These are phyloP conservation scores for Caenorhabditis sinica DNA, from an alignment of 2,888 invertebrate species.

Conservation along the genomic window DNA sequence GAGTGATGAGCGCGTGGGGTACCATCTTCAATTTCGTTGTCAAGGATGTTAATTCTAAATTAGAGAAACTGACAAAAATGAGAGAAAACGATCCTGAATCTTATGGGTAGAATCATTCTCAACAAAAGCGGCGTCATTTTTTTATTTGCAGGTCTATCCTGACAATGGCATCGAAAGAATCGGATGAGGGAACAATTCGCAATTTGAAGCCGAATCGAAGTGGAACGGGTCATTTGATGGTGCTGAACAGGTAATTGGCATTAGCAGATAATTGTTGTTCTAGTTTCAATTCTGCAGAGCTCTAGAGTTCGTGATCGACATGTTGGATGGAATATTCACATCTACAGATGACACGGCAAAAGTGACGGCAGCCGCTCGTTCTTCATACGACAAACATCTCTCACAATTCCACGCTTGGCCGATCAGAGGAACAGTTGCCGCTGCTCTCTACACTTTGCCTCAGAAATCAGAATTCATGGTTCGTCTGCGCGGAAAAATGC, in stretches of 20 bases:
- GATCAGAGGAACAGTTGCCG: constrained; percentile 11
- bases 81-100: constrained; percentile 11
- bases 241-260: constrained; percentile 50
- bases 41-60: constrained; percentile 40
- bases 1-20: constrained; percentile 58
- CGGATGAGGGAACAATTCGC: constrained; percentile 39
- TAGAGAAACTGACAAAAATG: constrained; percentile 40
- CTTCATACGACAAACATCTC: constrained; percentile 46
- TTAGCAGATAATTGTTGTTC: not conserved
- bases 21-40: constrained; percentile 58
- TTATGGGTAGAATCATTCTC: constrained; percentile 19
- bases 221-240: constrained; percentile 59
- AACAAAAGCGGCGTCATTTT: not conserved
- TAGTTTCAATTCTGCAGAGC: constrained; percentile 42
- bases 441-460: constrained; percentile 52
- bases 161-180: constrained; percentile 49
- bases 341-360: constrained; percentile 8
- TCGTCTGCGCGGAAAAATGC: constrained; percentile 44
- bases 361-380: constrained; percentile 40
- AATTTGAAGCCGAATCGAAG: constrained; percentile 60
- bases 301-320: constrained; percentile 52
- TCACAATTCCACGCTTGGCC: constrained; percentile 49
- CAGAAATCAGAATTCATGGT: constrained; percentile 41
- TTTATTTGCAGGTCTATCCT: constrained; percentile 35
- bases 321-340: constrained; percentile 53